phyloP scores from a whole-genome alignment of 35 echinoderm and acorn worm genomes.

The Diadema setosum region DNA sequence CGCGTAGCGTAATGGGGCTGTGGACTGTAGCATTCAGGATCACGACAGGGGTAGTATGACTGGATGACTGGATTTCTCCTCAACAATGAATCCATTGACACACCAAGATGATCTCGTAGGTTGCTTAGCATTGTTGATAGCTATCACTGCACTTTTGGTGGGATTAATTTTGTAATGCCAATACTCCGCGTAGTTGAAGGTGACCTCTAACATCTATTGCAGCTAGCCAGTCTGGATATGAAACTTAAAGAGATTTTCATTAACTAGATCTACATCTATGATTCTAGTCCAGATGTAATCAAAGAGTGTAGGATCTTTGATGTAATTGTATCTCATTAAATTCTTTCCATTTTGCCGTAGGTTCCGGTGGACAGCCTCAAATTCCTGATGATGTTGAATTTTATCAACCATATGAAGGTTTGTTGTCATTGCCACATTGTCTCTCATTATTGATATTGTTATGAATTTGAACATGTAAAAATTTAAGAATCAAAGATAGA shows the following conservation, averaged over 20 bases:
- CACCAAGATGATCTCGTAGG: too few relatives aligned
- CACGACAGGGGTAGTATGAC: too few relatives aligned
- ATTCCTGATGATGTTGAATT: conserved; percentile 48
- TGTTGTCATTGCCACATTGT: not conserved
- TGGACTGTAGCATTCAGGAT: too few relatives aligned
- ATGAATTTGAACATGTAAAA: not conserved
- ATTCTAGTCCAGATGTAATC: not conserved
- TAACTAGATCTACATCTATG: not conserved
- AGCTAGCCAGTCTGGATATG: not conserved
- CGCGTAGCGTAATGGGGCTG: too few relatives aligned
- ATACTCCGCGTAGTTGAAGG: too few relatives aligned
- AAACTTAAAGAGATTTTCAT: not conserved
- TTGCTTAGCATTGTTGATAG: too few relatives aligned
- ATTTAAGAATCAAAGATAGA: not conserved
- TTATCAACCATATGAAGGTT: conserved; percentile 60
- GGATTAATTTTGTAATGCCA: too few relatives aligned
- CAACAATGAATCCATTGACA: too few relatives aligned
- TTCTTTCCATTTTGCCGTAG: not conserved
- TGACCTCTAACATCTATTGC: not conserved
- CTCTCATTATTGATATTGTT: not conserved
- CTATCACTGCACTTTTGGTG: too few relatives aligned
- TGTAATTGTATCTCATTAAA: not conserved
- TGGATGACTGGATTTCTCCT: too few relatives aligned
- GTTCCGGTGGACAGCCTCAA: not conserved
- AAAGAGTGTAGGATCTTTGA: not conserved